These are phyloP conservation scores for Rhodinocichla rosea DNA, from an alignment of 2,113 vertebrate species.

Conservation along the genomic window DNA sequence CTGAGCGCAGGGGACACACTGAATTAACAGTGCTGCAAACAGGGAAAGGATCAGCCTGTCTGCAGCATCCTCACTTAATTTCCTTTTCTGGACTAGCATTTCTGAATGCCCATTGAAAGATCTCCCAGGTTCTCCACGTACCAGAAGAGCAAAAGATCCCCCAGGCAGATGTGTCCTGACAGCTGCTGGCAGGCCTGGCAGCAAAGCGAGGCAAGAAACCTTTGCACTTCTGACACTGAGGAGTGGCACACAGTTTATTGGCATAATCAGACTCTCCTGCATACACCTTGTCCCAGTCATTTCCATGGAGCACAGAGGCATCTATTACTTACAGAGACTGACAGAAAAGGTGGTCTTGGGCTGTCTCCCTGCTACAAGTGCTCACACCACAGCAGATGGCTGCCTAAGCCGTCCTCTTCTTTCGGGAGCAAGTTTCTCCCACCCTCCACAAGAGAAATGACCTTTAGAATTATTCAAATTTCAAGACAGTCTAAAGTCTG, in stretches of 20 bases:
- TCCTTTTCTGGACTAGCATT: neutral
- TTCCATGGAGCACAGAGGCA: neutral
- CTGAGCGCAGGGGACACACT: neutral
- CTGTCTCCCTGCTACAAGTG: neutral
- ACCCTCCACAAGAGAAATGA: neutral
- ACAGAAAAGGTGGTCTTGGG: rapidly evolving
- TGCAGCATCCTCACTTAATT: neutral
- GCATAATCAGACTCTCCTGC: neutral
- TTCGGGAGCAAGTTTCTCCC: neutral
- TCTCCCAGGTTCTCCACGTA: neutral
- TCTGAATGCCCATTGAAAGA: neutral
- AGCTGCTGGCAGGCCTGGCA: neutral
- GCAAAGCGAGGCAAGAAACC: neutral
- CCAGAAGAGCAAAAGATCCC: neutral
- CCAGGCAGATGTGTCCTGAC: neutral
- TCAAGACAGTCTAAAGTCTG: conserved; percentile 4
- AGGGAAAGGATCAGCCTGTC: neutral
- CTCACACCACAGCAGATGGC: neutral
- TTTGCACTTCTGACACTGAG: neutral
- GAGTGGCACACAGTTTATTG: neutral
- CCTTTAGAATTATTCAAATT: neutral
- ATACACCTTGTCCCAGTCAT: neutral
- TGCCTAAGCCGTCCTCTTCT: neutral
- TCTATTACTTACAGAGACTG: neutral
- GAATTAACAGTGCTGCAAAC: neutral